Evolutionary conservation across 2,113 vertebrate species (phyloP).

Genomic region (Podilymbus podiceps): DNA sequence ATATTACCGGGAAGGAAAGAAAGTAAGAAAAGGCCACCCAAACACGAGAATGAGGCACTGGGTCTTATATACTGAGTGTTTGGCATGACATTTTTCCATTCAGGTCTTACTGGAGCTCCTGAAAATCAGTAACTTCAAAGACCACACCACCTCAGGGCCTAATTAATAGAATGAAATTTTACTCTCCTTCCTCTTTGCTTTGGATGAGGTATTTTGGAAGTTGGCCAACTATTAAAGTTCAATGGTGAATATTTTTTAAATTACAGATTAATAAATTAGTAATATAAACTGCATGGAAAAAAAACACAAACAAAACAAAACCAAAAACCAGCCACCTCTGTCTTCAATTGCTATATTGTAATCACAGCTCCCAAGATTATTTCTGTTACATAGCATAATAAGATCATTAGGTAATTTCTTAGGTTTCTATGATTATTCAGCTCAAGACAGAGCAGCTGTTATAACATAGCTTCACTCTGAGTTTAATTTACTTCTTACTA

Average conservation of each 20-base stretch:
- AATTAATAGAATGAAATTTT: neutral
- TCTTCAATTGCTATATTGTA: neutral
- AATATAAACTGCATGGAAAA: neutral
- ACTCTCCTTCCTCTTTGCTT: neutral
- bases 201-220: neutral
- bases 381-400: neutral
- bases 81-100: neutral
- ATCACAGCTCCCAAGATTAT: neutral
- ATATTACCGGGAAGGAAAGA: neutral
- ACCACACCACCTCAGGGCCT: neutral
- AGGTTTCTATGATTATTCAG: neutral
- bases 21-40: neutral
- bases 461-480: neutral
- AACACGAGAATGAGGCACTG: neutral
- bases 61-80: neutral
- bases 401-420: neutral
- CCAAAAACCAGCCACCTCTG: fast-evolving
- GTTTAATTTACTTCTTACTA: neutral
- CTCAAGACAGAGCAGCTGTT: neutral
- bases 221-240: neutral
- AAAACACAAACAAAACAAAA: neutral
- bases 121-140: neutral
- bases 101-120: neutral
- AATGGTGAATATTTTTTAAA: neutral
- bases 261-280: neutral